These are phyloP conservation scores for Spilarctia lutea DNA, from an alignment of 2,888 invertebrate species.

Conservation along the genomic window DNA sequence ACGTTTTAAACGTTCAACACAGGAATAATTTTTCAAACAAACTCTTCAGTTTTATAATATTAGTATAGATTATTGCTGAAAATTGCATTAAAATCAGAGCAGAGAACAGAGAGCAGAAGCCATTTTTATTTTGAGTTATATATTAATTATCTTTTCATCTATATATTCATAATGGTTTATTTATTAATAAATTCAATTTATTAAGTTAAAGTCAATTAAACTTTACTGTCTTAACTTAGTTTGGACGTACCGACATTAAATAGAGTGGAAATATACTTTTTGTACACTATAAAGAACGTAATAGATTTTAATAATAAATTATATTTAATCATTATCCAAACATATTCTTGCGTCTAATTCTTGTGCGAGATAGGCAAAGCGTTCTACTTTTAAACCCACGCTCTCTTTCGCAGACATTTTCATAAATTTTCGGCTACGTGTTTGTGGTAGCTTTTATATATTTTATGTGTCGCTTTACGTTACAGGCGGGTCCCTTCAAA, in stretches of 20 bases:
- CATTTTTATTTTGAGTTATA: no score
- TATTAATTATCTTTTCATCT: no score
- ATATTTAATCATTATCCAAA: not conserved
- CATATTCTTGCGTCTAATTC: not conserved
- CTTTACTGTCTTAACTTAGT: not conserved
- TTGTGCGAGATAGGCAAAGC: not conserved
- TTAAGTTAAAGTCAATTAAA: no score
- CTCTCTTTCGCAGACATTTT: not conserved
- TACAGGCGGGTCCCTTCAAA: conserved; percentile 18
- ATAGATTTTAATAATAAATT: not conserved
- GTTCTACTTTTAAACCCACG: not conserved
- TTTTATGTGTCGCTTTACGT: conserved; percentile 13
- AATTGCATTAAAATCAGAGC: no score
- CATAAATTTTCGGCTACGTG: conserved; percentile 21
- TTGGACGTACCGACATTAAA: not conserved
- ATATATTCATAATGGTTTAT: no score
- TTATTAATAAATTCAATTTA: no score
- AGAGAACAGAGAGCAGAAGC: no score
- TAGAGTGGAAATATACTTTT: not conserved
- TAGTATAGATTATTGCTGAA: no score
- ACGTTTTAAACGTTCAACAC: no score
- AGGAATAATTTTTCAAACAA: no score
- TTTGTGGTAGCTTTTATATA: conserved; percentile 19
- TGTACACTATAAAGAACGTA: no score
- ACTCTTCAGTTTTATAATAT: no score